Base-by-base conservation (phyloP, 53 echinoderm and acorn worm genomes). In the Arbacia lixula region DNA sequence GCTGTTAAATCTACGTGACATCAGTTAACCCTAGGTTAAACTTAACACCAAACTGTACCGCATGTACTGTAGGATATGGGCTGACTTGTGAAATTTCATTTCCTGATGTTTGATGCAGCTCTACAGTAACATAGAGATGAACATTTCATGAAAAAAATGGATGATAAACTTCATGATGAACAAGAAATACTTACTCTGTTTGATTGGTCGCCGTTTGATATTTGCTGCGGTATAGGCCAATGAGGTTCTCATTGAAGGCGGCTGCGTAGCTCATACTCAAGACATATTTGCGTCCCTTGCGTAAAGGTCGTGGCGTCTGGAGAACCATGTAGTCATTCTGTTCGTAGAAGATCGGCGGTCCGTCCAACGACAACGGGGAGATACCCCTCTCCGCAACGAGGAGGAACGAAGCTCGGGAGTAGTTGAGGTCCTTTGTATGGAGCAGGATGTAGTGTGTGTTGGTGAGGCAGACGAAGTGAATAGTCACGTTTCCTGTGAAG, bases 401-500 rank as follows among this genome's bases (percentile, higher is more conserved):
- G 12, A 66, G 33, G 51, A 88, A 53, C 9, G 83, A 62, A 5
- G 77, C 53, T 10, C 46, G 28, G 30, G 72, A 65, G 63, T 85
- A 83, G 52, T 85, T 69, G 34, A 90, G 54, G 24, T 67, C 91
- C 30, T 87, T 69, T 38, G 83, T 87, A 82, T 95, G 95, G 6
- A 95, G 72, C 51, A 95, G 60, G 31, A 95, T 89, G 51, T 86
- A 76, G 14, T 91, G 79, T 26, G 95, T 95, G 25, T 84, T 40
- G 36, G 67, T 50, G 54, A 72, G 39, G 71, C 95, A 95, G 30
- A 34, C 49, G 57, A 95, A 91, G 28, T 72, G 60, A 35, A 95
- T 93, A 33, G 61, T 68, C 51, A 93, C 85, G 52, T 88, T 87
- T 52, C 95, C 95, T 36, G 73, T 65, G 63, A 93, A 95, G 54